Evolutionary conservation across 2,888 invertebrate species (phyloP).

Genomic region (Pecten maximus): DNA sequence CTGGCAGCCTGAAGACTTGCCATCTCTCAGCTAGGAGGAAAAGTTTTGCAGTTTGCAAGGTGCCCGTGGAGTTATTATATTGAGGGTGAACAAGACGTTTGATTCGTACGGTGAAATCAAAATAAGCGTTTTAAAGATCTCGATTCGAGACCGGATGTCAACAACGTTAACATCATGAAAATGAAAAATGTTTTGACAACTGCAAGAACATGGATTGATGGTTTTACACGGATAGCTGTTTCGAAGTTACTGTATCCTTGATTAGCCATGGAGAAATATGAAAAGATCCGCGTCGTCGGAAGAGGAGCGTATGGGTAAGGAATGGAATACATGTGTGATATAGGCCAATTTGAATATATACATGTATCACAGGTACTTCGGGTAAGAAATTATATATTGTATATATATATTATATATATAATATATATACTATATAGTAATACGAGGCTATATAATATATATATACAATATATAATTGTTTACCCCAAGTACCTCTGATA

Average conservation of each 20-base stretch:
- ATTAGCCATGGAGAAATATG: constrained; percentile 83
- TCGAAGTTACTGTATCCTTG: not conserved
- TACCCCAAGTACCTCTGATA: no score
- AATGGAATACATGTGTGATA: not conserved
- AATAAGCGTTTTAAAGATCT: not conserved
- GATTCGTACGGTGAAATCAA: not conserved
- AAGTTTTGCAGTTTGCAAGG: not conserved
- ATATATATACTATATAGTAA: no score
- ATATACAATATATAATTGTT: no score
- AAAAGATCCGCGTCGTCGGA: constrained; percentile 83
- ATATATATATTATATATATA: no score
- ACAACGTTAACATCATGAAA: not conserved
- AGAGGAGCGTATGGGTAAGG: constrained; percentile 84
- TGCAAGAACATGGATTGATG: not conserved
- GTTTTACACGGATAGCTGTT: not conserved
- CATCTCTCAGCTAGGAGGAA: not conserved
- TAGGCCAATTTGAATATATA: no score
- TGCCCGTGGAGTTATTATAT: not conserved
- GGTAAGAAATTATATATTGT: no score
- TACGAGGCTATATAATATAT: no score
- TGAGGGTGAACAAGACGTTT: not conserved
- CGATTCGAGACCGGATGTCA: not conserved
- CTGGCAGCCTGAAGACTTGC: not conserved
- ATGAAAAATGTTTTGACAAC: not conserved
- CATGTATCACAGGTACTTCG: no score